Percentiles rank a stretch among this genome's conserved stretches.
Evolutionary conservation across 2,888 invertebrate genomes (phyloP).

Genomic region (Lasioglossum vierecki): DNA sequence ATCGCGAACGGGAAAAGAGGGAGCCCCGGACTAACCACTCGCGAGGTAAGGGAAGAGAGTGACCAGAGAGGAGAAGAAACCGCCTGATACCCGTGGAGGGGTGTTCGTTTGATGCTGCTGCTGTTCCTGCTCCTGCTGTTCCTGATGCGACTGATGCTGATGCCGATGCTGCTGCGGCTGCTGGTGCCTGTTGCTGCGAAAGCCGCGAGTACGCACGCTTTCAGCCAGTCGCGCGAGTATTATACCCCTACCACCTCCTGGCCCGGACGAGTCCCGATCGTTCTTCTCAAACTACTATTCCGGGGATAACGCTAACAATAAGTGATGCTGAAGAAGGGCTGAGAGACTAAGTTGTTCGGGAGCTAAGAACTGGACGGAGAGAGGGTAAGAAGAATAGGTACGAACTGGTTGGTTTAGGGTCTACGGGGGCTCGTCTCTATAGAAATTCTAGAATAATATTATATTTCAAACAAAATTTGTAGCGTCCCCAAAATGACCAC

Average conservation of each 20-base stretch:
- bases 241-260: slow-evolving; percentile 52
- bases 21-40: slow-evolving; percentile 65
- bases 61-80: slow-evolving; percentile 63
- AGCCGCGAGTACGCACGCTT: slow-evolving; percentile 68
- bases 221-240: slow-evolving; percentile 63
- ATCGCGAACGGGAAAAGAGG: slow-evolving; percentile 51
- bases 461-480: no score
- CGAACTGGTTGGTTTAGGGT: no score
- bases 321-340: neutral
- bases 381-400: no score
- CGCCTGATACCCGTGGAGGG: slow-evolving; percentile 64
- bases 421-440: no score
- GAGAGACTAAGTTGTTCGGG: neutral
- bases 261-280: slow-evolving; percentile 27
- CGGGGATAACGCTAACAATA: slow-evolving; percentile 50
- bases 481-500: no score
- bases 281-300: slow-evolving; percentile 52
- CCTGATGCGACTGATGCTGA: slow-evolving; percentile 57
- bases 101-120: slow-evolving; percentile 56
- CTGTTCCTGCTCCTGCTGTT: slow-evolving; percentile 60
- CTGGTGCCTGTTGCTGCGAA: slow-evolving; percentile 66
- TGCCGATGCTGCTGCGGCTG: slow-evolving; percentile 62
- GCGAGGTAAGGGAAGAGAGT: slow-evolving; percentile 65
- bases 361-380: neutral
- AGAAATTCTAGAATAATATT: no score